Conservation (phyloP, 2,888 invertebrate genomes). For the Pecten maximus region DNA sequence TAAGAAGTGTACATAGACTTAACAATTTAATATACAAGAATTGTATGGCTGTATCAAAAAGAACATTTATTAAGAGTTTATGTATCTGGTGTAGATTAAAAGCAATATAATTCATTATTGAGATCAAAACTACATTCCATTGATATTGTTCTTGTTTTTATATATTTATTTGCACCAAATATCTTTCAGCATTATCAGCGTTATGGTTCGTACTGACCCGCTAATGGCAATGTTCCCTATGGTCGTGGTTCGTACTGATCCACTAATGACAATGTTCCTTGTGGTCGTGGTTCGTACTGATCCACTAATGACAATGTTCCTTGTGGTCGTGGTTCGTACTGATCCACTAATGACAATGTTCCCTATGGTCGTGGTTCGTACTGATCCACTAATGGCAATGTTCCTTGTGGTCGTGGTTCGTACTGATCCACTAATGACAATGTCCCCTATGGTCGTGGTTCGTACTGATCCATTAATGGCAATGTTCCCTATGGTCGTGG, state of each 20-base stretch:
- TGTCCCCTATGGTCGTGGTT: too few relatives aligned
- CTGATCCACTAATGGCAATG: too few relatives aligned
- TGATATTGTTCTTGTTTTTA: neutral
- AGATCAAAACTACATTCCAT: slow-evolving; percentile 33
- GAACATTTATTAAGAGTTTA: neutral
- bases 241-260: neutral
- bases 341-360: too few relatives aligned
- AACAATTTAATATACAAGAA: neutral
- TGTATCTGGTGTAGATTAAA: neutral
- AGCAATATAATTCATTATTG: neutral
- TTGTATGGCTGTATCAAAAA: neutral
- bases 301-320: too few relatives aligned
- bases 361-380: too few relatives aligned
- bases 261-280: too few relatives aligned
- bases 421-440: too few relatives aligned
- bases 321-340: too few relatives aligned
- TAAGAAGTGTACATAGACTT: neutral
- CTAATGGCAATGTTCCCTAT: neutral
- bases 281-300: too few relatives aligned
- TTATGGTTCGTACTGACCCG: neutral
- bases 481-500: too few relatives aligned
- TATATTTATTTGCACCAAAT: slow-evolving; percentile 10
- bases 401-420: too few relatives aligned
- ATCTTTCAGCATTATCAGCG: slow-evolving; percentile 1
- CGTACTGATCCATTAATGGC: too few relatives aligned